Percentiles rank a stretch among this genome's conserved stretches.
phyloP scores from a whole-genome alignment of 2,113 vertebrate genomes.

The Saguinus midas region DNA sequence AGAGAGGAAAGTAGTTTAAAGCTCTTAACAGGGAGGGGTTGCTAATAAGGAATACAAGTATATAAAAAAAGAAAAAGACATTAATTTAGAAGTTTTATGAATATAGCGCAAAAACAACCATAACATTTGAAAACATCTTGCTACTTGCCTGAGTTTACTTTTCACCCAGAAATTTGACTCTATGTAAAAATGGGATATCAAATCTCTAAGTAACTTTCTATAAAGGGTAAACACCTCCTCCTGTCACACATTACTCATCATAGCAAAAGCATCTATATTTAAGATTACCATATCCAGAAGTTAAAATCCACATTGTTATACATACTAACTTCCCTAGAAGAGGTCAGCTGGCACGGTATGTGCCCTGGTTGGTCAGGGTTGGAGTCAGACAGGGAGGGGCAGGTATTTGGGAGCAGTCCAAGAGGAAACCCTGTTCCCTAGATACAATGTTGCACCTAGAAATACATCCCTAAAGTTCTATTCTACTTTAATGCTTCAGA shows the following conservation, averaged over 20 bases:
- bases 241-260: slow-evolving; percentile 7
- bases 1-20: neutral
- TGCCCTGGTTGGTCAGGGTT: neutral
- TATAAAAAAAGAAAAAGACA: neutral
- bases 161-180: slow-evolving; percentile 36
- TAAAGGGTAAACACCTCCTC: neutral
- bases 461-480: neutral
- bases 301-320: neutral
- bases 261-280: slow-evolving; percentile 20
- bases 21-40: neutral
- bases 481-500: slow-evolving; percentile 8
- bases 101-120: neutral
- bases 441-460: neutral
- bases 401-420: neutral
- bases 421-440: neutral
- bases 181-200: slow-evolving; percentile 22
- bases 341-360: neutral
- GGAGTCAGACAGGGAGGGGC: neutral
- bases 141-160: neutral
- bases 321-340: neutral
- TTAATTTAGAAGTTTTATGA: neutral
- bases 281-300: neutral
- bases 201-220: slow-evolving; percentile 12
- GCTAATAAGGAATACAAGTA: neutral
- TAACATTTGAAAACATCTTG: slow-evolving; percentile 2